These are phyloP conservation scores for Propithecus perrieri DNA, from an alignment of 2,797 vertebrate genomes.

Conservation along the genomic window DNA sequence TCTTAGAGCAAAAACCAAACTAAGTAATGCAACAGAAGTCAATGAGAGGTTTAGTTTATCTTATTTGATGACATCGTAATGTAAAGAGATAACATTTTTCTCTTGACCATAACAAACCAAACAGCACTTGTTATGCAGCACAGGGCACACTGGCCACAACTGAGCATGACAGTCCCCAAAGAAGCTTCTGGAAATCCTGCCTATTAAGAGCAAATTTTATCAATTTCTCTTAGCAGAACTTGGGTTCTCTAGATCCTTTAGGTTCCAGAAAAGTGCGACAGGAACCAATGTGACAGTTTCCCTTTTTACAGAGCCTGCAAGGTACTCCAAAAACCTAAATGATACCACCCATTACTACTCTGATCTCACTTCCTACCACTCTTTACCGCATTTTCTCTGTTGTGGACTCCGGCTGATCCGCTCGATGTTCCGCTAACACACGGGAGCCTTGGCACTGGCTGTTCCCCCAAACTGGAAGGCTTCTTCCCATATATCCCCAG, in stretches of 20 bases:
- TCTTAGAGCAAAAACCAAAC: neutral
- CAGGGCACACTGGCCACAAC: neutral
- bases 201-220: neutral
- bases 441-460: neutral
- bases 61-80: neutral
- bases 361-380: neutral
- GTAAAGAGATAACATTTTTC: constrained; percentile 16
- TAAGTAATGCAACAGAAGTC: neutral
- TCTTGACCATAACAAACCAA: neutral
- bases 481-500: neutral
- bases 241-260: neutral
- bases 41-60: neutral
- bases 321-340: neutral
- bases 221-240: neutral
- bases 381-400: neutral
- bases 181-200: constrained; percentile 8
- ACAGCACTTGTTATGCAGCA: neutral
- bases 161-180: neutral
- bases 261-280: neutral
- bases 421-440: neutral
- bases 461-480: neutral
- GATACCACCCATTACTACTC: neutral
- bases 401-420: neutral
- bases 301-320: neutral
- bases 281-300: neutral